Conservation (phyloP, 2,888 invertebrate genomes). For the Carabus problematicus region DNA sequence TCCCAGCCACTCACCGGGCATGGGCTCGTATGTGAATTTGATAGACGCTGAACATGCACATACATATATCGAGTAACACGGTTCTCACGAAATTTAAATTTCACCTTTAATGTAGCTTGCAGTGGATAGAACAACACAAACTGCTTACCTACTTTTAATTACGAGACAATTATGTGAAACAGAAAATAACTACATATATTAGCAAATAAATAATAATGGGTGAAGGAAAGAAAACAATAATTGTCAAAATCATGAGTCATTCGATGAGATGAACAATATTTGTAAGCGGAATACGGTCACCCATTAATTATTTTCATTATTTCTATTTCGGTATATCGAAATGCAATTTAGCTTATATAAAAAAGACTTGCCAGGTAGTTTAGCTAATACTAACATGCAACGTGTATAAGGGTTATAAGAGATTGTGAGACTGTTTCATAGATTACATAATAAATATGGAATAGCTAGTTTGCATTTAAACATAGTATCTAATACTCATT, state of each 20-base stretch:
- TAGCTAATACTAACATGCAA: too few species aligned
- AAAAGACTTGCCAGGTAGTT: too few species aligned
- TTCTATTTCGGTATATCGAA: too few species aligned
- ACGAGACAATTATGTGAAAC: neutral
- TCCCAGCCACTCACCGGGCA: neutral
- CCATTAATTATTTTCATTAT: too few species aligned
- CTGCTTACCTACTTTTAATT: neutral
- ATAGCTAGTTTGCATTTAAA: too few species aligned
- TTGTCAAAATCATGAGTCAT: constrained; percentile 34
- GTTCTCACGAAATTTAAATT: constrained; percentile 35
- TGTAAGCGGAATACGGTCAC: too few species aligned
- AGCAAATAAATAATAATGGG: constrained; percentile 15
- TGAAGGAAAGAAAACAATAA: constrained; percentile 20
- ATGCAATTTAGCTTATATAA: too few species aligned
- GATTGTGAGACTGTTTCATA: too few species aligned
- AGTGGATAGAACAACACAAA: neutral
- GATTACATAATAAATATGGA: too few species aligned
- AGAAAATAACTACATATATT: neutral
- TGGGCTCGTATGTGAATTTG: neutral
- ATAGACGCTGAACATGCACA: constrained; percentile 6
- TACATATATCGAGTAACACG: constrained; percentile 21
- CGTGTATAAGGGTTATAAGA: too few species aligned
- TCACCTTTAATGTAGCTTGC: constrained; percentile 8
- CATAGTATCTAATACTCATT: too few species aligned
- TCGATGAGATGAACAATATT: constrained; percentile 18